A percentile compares a stretch with the other conserved stretches of the same genome.
These are phyloP conservation scores for Clarias pachynema DNA, from an alignment of 2,797 vertebrate genomes.

Conservation along the genomic window DNA sequence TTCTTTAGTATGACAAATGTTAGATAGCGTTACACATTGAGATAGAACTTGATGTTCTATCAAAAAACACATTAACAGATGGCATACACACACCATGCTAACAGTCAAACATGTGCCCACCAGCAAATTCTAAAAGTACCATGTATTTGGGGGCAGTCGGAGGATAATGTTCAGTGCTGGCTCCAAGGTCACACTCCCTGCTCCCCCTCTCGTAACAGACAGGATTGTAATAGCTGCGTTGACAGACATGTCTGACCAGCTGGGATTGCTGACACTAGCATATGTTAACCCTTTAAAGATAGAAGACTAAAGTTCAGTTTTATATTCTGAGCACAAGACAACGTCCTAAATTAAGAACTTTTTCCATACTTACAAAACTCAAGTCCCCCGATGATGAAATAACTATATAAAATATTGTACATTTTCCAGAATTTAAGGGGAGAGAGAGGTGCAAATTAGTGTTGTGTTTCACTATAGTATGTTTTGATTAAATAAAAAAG, in stretches of 20 bases:
- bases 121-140: slow-evolving; percentile 53
- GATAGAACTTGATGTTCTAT: slow-evolving; percentile 19
- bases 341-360: slow-evolving; percentile 31
- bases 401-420: neutral
- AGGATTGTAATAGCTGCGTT: slow-evolving; percentile 94
- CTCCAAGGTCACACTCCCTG: slow-evolving; percentile 84
- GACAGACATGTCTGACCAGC: slow-evolving; percentile 94
- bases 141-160: slow-evolving; percentile 61
- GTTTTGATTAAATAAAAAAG: neutral
- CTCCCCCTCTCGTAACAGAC: slow-evolving; percentile 75
- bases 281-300: slow-evolving; percentile 66
- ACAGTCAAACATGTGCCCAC: slow-evolving; percentile 25
- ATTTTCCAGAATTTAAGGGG: neutral
- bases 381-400: neutral
- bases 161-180: slow-evolving; percentile 77
- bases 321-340: slow-evolving; percentile 36
- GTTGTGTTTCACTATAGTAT: neutral
- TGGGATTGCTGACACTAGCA: slow-evolving; percentile 71
- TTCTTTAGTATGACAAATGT: slow-evolving; percentile 20
- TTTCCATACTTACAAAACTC: neutral
- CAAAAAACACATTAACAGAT: slow-evolving; percentile 35
- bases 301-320: slow-evolving; percentile 28
- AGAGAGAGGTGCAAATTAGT: neutral
- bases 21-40: neutral
- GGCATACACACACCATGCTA: slow-evolving; percentile 12